Evolutionary conservation across 2,113 vertebrate species (phyloP).

Genomic region (Crocuta crocuta): DNA sequence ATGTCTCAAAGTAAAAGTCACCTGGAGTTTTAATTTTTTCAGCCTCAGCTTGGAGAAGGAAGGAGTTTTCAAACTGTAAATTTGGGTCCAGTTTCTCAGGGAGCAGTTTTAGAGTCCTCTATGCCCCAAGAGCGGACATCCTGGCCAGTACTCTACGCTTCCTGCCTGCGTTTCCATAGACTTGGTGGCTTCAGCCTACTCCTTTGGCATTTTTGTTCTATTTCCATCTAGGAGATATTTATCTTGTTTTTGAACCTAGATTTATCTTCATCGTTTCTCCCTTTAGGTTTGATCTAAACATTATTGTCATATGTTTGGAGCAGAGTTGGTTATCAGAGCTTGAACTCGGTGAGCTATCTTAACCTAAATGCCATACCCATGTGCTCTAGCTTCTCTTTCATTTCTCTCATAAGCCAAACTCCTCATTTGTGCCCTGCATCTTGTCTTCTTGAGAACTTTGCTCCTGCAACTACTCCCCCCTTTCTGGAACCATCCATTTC

Average conservation of each 20-base stretch:
- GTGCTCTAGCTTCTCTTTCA: background rate
- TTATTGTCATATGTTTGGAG: background rate
- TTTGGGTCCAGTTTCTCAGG: background rate
- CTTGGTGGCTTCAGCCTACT: background rate
- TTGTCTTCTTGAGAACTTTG: background rate
- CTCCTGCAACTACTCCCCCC: background rate
- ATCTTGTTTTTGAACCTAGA: background rate
- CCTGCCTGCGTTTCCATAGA: conserved; percentile 13
- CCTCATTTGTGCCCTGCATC: background rate
- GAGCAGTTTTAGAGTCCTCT: background rate
- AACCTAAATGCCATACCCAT: background rate
- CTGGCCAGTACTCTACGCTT: background rate
- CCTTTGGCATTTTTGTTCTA: background rate
- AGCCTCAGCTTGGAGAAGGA: background rate
- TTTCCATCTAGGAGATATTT: background rate
- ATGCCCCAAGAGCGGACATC: background rate
- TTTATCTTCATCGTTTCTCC: background rate
- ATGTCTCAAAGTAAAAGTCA: background rate
- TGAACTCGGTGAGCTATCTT: background rate
- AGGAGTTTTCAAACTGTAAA: background rate
- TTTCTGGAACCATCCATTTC: background rate
- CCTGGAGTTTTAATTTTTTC: background rate
- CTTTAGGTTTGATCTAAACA: background rate
- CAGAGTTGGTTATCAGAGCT: background rate
- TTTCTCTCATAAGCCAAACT: background rate